Evolutionary conservation across 2,113 vertebrate genomes (phyloP).

Genomic region (Laticauda laticaudata): DNA sequence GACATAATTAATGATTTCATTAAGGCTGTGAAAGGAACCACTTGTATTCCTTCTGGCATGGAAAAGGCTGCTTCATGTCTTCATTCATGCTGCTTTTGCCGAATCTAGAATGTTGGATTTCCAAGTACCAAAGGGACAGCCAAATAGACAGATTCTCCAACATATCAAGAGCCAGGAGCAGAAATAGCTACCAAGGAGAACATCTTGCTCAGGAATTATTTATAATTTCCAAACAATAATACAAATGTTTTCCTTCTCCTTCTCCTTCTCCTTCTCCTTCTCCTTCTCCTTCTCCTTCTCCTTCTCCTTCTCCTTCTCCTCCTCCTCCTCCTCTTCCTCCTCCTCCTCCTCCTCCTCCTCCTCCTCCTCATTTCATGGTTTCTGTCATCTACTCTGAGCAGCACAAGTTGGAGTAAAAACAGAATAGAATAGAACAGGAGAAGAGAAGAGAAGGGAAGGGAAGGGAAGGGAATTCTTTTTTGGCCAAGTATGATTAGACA

Average conservation of each 20-base stretch:
- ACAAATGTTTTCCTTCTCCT: slow-evolving; percentile 21
- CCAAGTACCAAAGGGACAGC: slow-evolving; percentile 64
- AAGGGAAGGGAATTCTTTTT: no score
- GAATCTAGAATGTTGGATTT: slow-evolving; percentile 61
- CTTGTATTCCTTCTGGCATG: slow-evolving; percentile 66
- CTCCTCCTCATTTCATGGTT: not conserved
- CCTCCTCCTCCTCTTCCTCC: no score
- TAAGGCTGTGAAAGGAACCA: slow-evolving; percentile 66
- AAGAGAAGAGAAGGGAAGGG: no score
- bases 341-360: no score
- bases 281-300: no score
- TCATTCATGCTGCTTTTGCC: slow-evolving; percentile 55
- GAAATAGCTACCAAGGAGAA: slow-evolving; percentile 50
- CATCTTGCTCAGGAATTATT: slow-evolving; percentile 37
- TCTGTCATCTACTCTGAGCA: not conserved
- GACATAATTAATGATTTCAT: slow-evolving; percentile 76
- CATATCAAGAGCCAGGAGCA: slow-evolving; percentile 54
- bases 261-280: no score
- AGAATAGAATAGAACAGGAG: no score
- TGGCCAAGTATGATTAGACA: no score
- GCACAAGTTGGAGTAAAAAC: not conserved
- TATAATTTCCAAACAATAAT: slow-evolving; percentile 50
- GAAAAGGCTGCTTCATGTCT: slow-evolving; percentile 61
- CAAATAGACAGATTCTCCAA: slow-evolving; percentile 65
- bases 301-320: no score